Percentiles rank a stretch among this genome's conserved stretches.
phyloP scores from a whole-genome alignment of 2,888 invertebrate genomes.

The Caenorhabditis drosophilae region DNA sequence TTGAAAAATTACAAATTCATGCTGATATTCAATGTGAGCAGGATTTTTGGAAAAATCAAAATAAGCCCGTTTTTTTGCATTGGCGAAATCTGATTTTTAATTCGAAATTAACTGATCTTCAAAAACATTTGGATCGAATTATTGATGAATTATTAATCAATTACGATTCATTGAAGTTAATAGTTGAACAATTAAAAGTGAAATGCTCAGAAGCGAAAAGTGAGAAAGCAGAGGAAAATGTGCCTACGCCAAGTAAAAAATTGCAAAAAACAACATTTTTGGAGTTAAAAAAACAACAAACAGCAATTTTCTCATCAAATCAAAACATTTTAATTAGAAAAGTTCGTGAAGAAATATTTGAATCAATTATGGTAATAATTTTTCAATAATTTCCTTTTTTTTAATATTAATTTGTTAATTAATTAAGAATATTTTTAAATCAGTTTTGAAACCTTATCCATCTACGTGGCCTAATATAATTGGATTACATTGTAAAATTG shows the following conservation, averaged over 20 bases:
- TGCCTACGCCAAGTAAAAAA: too few relatives aligned
- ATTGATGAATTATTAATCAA: too few relatives aligned
- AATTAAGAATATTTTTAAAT: constrained; percentile 18
- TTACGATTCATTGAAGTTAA: too few relatives aligned
- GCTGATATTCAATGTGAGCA: constrained; percentile 20
- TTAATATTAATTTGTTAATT: neutral
- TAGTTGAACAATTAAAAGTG: too few relatives aligned
- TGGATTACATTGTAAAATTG: neutral
- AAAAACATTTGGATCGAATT: too few relatives aligned
- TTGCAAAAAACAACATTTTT: constrained; percentile 7
- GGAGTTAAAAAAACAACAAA: constrained; percentile 8
- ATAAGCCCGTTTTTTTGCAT: too few relatives aligned
- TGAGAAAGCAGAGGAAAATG: too few relatives aligned
- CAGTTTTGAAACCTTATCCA: constrained; percentile 16
- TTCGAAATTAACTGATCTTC: too few relatives aligned
- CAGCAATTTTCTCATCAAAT: constrained; percentile 2
- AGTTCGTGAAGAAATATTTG: constrained; percentile 11
- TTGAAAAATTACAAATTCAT: constrained; percentile 8
- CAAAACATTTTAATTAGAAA: constrained; percentile 8
- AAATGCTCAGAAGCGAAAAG: too few relatives aligned
- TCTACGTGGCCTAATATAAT: constrained; percentile 27
- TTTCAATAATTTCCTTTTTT: neutral
- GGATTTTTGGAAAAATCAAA: constrained; percentile 22
- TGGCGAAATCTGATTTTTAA: too few relatives aligned
- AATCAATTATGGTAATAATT: constrained; percentile 6